A percentile compares a stretch with the other conserved stretches of the same genome.
phyloP scores from a whole-genome alignment of 2,113 vertebrate species.

The Podarcis muralis region DNA sequence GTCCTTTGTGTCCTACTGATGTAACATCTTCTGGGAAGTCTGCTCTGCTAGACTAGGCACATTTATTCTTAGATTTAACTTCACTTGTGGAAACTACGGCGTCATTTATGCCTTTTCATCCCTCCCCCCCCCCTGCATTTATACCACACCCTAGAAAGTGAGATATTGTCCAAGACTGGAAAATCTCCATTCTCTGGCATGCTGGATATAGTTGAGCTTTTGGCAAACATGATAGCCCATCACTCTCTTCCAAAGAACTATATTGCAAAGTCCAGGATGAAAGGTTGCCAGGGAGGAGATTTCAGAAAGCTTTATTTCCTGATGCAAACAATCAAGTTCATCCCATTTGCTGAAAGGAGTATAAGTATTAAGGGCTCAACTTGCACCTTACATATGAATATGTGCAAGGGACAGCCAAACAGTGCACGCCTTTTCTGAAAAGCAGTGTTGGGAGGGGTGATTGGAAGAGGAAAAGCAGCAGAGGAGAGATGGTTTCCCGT shows the following conservation, averaged over 20 bases:
- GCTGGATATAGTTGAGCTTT: background rate
- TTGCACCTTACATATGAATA: background rate
- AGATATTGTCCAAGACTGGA: slow-evolving; percentile 6
- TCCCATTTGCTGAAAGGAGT: background rate
- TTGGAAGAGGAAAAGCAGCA: background rate
- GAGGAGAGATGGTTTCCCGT: background rate
- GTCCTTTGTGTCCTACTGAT: background rate
- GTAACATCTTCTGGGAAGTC: background rate
- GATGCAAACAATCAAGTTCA: background rate
- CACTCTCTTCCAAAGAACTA: background rate
- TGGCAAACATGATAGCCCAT: background rate
- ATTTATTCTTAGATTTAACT: slow-evolving; percentile 18
- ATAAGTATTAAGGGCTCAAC: background rate
- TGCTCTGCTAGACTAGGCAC: background rate
- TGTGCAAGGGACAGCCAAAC: background rate
- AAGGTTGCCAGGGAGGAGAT: background rate
- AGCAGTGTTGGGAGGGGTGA: background rate
- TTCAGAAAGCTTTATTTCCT: background rate
- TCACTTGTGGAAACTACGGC: background rate
- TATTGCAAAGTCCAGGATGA: background rate
- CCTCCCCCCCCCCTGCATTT: background rate
- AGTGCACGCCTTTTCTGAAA: background rate
- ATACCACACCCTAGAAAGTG: background rate
- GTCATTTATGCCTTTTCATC: slow-evolving; percentile 6
- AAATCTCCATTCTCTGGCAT: background rate